A percentile compares a stretch with the other conserved stretches of the same genome.
phyloP scores from a whole-genome alignment of 2,888 invertebrate species.

The Clunio marinus region DNA sequence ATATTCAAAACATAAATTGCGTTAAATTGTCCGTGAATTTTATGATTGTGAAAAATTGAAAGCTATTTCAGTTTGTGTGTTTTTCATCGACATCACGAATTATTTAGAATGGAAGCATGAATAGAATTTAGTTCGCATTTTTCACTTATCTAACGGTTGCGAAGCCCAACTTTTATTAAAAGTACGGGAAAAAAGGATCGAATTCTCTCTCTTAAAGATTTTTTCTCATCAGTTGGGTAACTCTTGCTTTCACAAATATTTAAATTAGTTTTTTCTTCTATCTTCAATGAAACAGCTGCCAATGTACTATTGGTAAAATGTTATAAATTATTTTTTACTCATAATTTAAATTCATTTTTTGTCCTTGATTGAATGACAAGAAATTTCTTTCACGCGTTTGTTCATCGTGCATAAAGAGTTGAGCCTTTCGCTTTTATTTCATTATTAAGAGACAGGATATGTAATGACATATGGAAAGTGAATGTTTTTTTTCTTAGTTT shows the following conservation, averaged over 20 bases:
- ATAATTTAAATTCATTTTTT: conserved; percentile 27
- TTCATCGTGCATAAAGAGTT: neutral
- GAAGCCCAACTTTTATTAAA: neutral
- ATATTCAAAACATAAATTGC: conserved; percentile 39
- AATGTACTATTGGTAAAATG: neutral
- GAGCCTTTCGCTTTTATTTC: conserved; percentile 1
- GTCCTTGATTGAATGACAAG: conserved; percentile 26
- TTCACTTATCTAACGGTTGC: neutral
- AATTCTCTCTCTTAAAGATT: conserved; percentile 1
- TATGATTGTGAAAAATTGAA: conserved; percentile 36
- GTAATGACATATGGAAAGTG: conserved; percentile 38
- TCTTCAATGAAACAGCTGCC: neutral
- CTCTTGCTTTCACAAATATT: conserved; percentile 24
- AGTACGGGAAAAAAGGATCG: conserved; percentile 5
- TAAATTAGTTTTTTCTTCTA: conserved; percentile 14
- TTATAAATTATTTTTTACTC: conserved; percentile 21
- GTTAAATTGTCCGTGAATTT: conserved; percentile 39
- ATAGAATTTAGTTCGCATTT: neutral
- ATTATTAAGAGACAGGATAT: conserved; percentile 28
- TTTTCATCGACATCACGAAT: neutral
- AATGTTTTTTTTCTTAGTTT: conserved; percentile 24
- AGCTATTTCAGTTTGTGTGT: conserved; percentile 1
- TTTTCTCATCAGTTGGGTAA: neutral
- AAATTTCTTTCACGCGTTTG: neutral
- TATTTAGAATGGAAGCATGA: neutral